A percentile compares a stretch with the other conserved stretches of the same genome.
These are phyloP conservation scores for Dryococelus australis DNA, from an alignment of 2,888 invertebrate species.

Conservation along the genomic window DNA sequence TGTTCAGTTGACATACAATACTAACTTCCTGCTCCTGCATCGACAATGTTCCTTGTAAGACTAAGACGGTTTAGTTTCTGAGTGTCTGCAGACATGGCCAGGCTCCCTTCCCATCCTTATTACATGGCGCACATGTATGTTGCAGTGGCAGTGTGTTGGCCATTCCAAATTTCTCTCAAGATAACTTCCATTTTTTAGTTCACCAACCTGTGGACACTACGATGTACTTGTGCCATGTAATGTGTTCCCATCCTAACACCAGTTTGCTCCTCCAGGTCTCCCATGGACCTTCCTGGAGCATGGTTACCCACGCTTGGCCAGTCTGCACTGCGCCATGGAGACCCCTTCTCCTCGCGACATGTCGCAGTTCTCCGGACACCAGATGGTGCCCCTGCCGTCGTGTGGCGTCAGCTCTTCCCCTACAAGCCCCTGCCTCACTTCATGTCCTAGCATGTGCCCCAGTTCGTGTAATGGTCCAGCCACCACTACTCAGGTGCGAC, in stretches of 20 bases:
- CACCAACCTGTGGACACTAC: slow-evolving; percentile 35
- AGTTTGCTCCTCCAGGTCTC: slow-evolving; percentile 70
- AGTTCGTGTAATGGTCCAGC: slow-evolving; percentile 50
- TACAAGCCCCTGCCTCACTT: slow-evolving; percentile 42
- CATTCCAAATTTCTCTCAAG: not conserved
- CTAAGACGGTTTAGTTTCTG: not conserved
- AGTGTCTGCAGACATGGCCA: not conserved
- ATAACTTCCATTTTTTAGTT: not conserved
- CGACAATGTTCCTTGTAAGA: not conserved
- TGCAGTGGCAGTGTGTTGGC: slow-evolving; percentile 45
- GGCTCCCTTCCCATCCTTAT: slow-evolving; percentile 26
- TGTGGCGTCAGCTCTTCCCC: slow-evolving; percentile 35
- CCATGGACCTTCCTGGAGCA: slow-evolving; percentile 88
- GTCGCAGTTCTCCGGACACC: slow-evolving; percentile 39
- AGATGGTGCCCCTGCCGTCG: slow-evolving; percentile 40
- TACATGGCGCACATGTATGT: slow-evolving; percentile 57
- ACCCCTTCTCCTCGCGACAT: slow-evolving; percentile 36
- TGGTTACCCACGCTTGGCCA: slow-evolving; percentile 73
- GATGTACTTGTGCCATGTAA: slow-evolving; percentile 57
- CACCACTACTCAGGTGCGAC: slow-evolving; percentile 58
- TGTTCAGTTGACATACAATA: not conserved
- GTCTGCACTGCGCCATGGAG: slow-evolving; percentile 60
- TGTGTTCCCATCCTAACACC: slow-evolving; percentile 44
- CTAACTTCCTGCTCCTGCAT: not conserved
- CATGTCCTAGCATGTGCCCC: slow-evolving; percentile 49